phyloP scores from a whole-genome alignment of 2,888 invertebrate species.

The Lasioglossum villosulum region DNA sequence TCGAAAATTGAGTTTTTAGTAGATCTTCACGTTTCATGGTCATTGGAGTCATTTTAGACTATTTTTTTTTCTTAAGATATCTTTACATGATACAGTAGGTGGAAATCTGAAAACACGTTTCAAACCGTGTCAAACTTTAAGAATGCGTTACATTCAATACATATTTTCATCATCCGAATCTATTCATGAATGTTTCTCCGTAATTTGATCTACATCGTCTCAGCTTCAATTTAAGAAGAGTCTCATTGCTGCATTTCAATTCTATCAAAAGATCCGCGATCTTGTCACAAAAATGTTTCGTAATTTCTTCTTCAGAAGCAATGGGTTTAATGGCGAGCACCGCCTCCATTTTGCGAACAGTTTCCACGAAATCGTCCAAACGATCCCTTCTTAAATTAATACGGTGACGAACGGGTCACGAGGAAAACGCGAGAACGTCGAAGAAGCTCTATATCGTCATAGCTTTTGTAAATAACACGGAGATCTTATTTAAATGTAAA shows the following conservation, averaged over 20 bases:
- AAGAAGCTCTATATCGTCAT: neutral
- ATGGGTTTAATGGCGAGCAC: neutral
- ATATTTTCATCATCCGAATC: neutral
- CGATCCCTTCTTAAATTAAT: neutral
- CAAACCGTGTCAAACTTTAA: too few relatives aligned
- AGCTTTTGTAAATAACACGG: neutral
- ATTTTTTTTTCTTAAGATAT: too few relatives aligned
- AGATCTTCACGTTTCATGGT: too few relatives aligned
- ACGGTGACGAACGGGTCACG: neutral
- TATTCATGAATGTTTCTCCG: neutral
- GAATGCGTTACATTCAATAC: too few relatives aligned
- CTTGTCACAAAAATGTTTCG: neutral
- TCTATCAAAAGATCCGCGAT: neutral
- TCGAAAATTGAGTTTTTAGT: too few relatives aligned
- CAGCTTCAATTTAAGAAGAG: neutral
- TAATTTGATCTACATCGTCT: neutral
- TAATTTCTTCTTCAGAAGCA: neutral
- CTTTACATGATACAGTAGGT: too few relatives aligned
- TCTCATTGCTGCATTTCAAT: neutral
- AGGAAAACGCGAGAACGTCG: neutral
- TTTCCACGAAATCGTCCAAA: neutral
- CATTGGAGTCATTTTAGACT: too few relatives aligned
- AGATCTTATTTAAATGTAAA: conserved; percentile 17
- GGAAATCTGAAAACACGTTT: too few relatives aligned
- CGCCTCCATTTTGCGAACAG: neutral